Conservation (phyloP, 1,140 invertebrate genomes). For the Lysiphlebus fabarum region DNA sequence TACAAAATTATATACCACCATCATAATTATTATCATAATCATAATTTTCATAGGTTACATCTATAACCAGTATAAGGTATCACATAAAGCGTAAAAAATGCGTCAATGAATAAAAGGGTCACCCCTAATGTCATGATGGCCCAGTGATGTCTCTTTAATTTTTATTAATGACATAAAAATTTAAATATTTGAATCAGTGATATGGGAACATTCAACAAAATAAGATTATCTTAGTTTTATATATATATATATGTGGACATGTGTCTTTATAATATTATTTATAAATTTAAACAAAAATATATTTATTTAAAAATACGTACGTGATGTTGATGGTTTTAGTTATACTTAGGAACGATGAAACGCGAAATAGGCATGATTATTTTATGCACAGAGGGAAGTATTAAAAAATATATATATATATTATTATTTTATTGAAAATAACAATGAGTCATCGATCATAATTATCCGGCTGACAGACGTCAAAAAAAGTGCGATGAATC, state of each 20-base stretch:
- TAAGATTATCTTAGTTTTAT: not conserved
- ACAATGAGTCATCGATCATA: slow-evolving; percentile 43
- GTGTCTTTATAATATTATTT: too few relatives aligned
- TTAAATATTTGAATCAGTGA: slow-evolving; percentile 56
- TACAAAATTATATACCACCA: not conserved
- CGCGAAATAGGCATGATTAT: not conserved
- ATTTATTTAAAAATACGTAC: slow-evolving; percentile 26
- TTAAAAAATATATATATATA: slow-evolving; percentile 29
- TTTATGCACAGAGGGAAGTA: not conserved
- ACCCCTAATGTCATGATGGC: slow-evolving; percentile 31
- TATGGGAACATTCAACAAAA: slow-evolving; percentile 47
- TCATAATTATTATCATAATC: too few relatives aligned
- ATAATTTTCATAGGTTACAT: too few relatives aligned
- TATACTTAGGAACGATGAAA: slow-evolving; percentile 21
- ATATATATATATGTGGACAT: too few relatives aligned
- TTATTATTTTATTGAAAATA: slow-evolving; percentile 9
- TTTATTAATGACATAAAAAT: slow-evolving; percentile 56
- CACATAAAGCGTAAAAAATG: slow-evolving; percentile 15
- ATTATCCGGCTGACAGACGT: slow-evolving; percentile 37
- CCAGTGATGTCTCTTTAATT: slow-evolving; percentile 56
- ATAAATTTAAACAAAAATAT: too few relatives aligned
- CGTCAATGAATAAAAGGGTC: slow-evolving; percentile 28
- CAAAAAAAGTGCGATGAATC: slow-evolving; percentile 19
- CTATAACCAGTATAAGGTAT: too few relatives aligned
- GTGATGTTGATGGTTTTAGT: slow-evolving; percentile 27